These are phyloP conservation scores for Clarias gariepinus DNA, from an alignment of 2,113 vertebrate genomes.

Conservation along the genomic window DNA sequence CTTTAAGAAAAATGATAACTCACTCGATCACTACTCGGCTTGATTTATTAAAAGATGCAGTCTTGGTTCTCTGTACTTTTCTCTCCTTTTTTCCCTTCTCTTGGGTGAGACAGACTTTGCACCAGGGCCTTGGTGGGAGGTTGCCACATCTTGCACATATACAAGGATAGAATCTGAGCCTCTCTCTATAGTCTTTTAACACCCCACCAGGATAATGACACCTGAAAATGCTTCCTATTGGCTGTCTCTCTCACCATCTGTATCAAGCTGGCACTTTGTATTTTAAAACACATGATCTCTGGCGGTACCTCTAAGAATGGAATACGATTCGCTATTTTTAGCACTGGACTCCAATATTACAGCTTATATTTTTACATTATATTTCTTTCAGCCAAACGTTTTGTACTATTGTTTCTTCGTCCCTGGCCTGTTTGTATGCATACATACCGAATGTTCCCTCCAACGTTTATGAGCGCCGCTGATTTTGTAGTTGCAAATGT, in stretches of 20 bases:
- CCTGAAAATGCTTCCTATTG: slow-evolving; percentile 52
- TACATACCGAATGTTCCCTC: slow-evolving; percentile 52
- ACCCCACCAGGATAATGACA: slow-evolving; percentile 59
- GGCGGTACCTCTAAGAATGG: slow-evolving; percentile 50
- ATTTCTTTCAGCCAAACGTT: slow-evolving; percentile 26
- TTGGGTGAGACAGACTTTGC: slow-evolving; percentile 28
- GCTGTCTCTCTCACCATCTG: slow-evolving; percentile 42
- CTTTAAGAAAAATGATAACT: slow-evolving; percentile 46
- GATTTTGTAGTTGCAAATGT: slow-evolving; percentile 71
- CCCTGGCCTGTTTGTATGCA: slow-evolving; percentile 54
- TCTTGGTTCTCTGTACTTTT: background rate
- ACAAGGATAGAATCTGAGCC: slow-evolving; percentile 45
- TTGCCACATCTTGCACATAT: slow-evolving; percentile 49
- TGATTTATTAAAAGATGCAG: background rate
- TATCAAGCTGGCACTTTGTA: slow-evolving; percentile 49
- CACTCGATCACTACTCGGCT: slow-evolving; percentile 8
- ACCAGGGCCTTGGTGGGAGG: slow-evolving; percentile 39
- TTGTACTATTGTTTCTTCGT: slow-evolving; percentile 44
- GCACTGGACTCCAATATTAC: slow-evolving; percentile 40
- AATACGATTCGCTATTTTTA: slow-evolving; percentile 53
- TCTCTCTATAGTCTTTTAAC: slow-evolving; percentile 53
- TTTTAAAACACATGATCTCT: slow-evolving; percentile 55
- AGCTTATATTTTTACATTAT: slow-evolving; percentile 37
- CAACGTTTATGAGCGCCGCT: slow-evolving; percentile 60
- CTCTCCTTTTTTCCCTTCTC: slow-evolving; percentile 18